Conservation (phyloP, 2,888 invertebrate genomes). For the Neoitamus cyanurus region DNA sequence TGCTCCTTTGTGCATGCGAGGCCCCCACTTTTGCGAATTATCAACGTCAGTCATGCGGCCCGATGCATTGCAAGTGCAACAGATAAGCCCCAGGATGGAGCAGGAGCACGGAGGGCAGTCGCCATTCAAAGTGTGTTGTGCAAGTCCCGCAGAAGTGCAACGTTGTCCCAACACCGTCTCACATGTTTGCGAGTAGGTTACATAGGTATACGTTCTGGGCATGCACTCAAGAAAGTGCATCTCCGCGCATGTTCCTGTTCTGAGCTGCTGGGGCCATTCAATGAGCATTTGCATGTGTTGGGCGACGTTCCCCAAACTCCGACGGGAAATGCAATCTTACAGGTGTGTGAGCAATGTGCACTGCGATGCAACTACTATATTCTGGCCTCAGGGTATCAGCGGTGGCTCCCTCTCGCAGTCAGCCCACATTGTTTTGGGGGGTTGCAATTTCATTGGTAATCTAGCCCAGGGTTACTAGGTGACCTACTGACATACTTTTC, state of each 20-base stretch:
- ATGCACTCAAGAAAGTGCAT: neutral
- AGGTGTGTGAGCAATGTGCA: neutral
- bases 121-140: neutral
- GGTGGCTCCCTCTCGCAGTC: neutral
- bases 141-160: neutral
- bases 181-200: neutral
- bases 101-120: neutral
- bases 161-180: neutral
- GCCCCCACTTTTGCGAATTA: neutral
- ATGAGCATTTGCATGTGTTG: neutral
- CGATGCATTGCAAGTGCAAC: constrained; percentile 6
- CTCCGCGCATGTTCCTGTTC: neutral
- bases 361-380: neutral
- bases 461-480: constrained; percentile 51
- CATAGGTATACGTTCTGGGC: neutral
- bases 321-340: neutral
- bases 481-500: constrained; percentile 51
- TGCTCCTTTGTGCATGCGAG: neutral
- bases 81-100: neutral
- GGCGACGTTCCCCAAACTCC: neutral
- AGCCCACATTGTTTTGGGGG: neutral
- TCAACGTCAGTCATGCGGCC: neutral
- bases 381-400: neutral
- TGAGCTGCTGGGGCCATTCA: neutral
- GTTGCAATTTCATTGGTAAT: constrained; percentile 9